A percentile compares a stretch with the other conserved stretches of the same genome.
Conservation (phyloP, 2,113 vertebrate genomes). For the Plecotus auritus region DNA sequence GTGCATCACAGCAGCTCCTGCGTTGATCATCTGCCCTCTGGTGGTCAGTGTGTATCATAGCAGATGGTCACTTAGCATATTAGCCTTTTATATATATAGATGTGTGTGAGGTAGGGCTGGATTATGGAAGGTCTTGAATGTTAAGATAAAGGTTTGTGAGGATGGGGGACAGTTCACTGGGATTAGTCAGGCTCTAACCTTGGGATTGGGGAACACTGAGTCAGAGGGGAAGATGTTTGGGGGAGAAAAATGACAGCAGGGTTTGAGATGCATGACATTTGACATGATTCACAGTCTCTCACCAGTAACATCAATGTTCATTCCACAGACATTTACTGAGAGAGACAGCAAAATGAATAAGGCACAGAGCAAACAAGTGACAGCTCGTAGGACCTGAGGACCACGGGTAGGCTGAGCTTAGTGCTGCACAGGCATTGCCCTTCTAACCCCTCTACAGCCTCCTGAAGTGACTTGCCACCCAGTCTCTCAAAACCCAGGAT, state of each 20-base stretch:
- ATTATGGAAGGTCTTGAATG: background rate
- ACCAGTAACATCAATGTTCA: background rate
- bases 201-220: background rate
- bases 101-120: background rate
- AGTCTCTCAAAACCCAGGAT: background rate
- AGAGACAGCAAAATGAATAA: background rate
- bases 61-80: no score
- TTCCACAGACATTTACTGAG: background rate
- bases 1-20: no score
- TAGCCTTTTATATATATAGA: no score
- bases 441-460: no score
- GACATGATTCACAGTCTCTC: background rate
- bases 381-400: background rate
- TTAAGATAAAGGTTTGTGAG: background rate
- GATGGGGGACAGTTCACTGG: rapidly evolving
- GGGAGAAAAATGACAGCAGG: background rate
- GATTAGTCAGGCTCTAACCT: no score
- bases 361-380: background rate
- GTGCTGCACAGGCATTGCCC: background rate
- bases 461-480: background rate
- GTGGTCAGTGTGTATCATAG: no score
- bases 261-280: background rate
- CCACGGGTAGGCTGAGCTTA: rapidly evolving
- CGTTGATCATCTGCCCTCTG: no score
- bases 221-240: background rate